These are phyloP conservation scores for Euplagia quadripunctaria DNA, from an alignment of 2,888 invertebrate species.

Conservation along the genomic window DNA sequence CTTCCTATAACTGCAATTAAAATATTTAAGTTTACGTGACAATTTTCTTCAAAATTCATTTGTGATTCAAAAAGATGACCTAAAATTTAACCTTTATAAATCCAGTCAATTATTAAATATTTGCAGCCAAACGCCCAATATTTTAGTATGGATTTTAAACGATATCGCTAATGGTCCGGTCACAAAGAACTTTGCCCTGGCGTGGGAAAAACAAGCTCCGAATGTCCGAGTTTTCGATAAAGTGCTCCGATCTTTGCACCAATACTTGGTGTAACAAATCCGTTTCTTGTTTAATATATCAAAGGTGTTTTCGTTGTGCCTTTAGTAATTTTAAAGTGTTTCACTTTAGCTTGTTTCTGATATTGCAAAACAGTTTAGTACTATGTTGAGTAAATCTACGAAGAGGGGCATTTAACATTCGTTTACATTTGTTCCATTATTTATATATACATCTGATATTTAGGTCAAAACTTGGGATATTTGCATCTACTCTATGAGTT, in stretches of 20 bases:
- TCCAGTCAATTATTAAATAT: constrained; percentile 17
- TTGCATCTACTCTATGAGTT: too few relatives aligned
- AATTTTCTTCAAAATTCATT: too few relatives aligned
- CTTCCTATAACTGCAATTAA: too few relatives aligned
- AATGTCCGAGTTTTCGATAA: constrained; percentile 41
- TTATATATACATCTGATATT: not conserved
- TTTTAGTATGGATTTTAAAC: constrained; percentile 37
- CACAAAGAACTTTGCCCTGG: constrained; percentile 41
- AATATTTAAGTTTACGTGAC: too few relatives aligned
- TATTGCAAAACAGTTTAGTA: not conserved
- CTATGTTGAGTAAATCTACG: not conserved
- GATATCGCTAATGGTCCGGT: constrained; percentile 31
- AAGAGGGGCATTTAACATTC: not conserved
- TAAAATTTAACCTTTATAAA: not conserved
- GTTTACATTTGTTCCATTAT: not conserved
- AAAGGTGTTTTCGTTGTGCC: constrained; percentile 11
- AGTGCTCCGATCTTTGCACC: constrained; percentile 27
- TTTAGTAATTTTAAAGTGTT: constrained; percentile 14
- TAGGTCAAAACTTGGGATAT: too few relatives aligned
- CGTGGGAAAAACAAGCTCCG: constrained; percentile 43
- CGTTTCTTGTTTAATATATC: constrained; percentile 12
- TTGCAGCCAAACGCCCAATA: constrained; percentile 29
- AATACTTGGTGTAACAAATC: constrained; percentile 8
- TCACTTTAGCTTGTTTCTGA: not conserved
- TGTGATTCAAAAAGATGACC: too few relatives aligned